Conservation (phyloP, 2,888 invertebrate species). For the Escarpia spicata region DNA sequence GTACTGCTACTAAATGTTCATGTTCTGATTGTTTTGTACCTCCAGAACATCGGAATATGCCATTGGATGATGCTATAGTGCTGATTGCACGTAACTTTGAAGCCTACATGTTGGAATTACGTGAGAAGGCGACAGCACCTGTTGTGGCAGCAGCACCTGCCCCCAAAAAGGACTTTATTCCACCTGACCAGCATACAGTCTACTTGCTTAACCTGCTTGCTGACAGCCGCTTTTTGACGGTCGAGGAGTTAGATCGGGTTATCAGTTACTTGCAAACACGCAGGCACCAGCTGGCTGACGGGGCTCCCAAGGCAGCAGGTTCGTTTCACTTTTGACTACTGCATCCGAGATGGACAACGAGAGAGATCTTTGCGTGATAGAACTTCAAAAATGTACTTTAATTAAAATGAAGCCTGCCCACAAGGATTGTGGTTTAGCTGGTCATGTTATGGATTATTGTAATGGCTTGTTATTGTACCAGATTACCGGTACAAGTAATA, state of each 20-base stretch:
- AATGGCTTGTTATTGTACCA: not conserved
- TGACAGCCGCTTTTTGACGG: slow-evolving; percentile 74
- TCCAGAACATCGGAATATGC: slow-evolving; percentile 94
- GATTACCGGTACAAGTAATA: not conserved
- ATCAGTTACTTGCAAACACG: slow-evolving; percentile 76
- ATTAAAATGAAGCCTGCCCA: not conserved
- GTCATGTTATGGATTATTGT: not conserved
- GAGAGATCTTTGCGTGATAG: not conserved
- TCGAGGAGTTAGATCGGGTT: slow-evolving; percentile 60
- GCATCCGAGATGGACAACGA: not conserved
- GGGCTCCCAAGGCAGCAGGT: not conserved
- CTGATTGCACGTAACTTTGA: slow-evolving; percentile 73
- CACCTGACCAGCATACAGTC: slow-evolving; percentile 53
- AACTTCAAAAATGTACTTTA: not conserved
- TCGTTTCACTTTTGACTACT: not conserved
- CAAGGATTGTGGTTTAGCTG: not conserved
- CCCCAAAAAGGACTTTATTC: slow-evolving; percentile 46
- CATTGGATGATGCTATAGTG: slow-evolving; percentile 86
- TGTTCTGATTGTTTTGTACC: slow-evolving; percentile 8
- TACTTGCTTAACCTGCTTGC: slow-evolving; percentile 80
- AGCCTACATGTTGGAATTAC: slow-evolving; percentile 53
- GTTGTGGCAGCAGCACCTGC: slow-evolving; percentile 36
- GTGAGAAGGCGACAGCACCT: slow-evolving; percentile 49
- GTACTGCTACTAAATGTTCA: not conserved
- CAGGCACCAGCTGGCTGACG: slow-evolving; percentile 63